Percentiles rank a stretch among this genome's conserved stretches.
phyloP scores from a whole-genome alignment of 2,797 vertebrate species.

The Florisuga fusca region DNA sequence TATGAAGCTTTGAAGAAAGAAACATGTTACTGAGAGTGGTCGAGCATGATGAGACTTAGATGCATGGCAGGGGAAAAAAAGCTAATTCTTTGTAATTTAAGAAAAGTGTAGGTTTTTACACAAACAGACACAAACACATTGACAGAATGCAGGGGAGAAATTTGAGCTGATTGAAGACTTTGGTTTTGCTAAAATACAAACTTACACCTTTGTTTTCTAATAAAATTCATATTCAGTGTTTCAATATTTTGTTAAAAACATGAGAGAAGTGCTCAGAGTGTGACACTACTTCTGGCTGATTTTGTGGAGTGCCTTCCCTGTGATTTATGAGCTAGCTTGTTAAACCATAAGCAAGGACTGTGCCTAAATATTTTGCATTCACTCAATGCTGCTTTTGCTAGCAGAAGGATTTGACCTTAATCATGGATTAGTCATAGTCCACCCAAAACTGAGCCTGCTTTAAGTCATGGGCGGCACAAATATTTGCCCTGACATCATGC shows the following conservation, averaged over 20 bases:
- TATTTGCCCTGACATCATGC: background rate
- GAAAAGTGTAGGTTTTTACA: background rate
- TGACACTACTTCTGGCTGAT: background rate
- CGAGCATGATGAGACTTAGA: background rate
- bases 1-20: background rate
- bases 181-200: background rate
- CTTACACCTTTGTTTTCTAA: background rate
- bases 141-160: background rate
- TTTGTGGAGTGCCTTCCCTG: background rate
- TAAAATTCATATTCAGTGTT: background rate
- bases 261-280: background rate
- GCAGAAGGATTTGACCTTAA: slow-evolving; percentile 7
- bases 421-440: background rate
- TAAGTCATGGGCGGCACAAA: background rate
- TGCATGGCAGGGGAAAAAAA: background rate
- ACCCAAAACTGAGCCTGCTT: background rate
- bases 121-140: too few species aligned
- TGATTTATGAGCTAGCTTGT: background rate
- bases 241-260: background rate
- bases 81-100: background rate
- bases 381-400: background rate
- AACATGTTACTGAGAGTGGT: background rate
- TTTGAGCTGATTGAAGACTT: background rate
- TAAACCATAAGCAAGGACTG: background rate
- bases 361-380: background rate